Percentiles rank a stretch among this genome's conserved stretches.
Conservation (phyloP, 2,888 invertebrate genomes). For the Orchesellides sinensis region DNA sequence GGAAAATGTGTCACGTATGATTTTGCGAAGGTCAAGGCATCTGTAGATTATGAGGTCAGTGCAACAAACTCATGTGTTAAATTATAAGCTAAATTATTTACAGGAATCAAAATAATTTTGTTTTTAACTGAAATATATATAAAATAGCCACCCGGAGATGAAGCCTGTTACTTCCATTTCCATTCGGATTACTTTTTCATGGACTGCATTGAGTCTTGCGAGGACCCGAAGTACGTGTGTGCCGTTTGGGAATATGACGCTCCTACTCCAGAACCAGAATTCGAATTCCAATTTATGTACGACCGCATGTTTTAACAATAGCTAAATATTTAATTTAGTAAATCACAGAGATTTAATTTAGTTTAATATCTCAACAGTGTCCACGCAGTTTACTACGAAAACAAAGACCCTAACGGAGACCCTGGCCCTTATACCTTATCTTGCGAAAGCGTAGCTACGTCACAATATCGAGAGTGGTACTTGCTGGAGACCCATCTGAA, state of each 20-base stretch:
- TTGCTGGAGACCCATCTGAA: background rate
- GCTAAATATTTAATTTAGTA: too few relatives aligned
- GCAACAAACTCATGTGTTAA: background rate
- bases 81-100: background rate
- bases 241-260: slow-evolving; percentile 2
- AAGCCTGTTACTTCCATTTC: slow-evolving; percentile 14
- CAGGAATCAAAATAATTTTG: too few relatives aligned
- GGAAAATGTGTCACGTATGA: background rate
- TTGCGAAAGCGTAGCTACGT: too few relatives aligned
- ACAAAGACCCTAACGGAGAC: background rate
- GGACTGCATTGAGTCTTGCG: slow-evolving; percentile 1
- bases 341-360: too few relatives aligned
- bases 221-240: slow-evolving; percentile 5
- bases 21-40: background rate
- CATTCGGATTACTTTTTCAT: slow-evolving; percentile 20
- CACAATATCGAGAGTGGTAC: background rate
- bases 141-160: background rate
- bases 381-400: background rate
- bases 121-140: background rate
- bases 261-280: background rate
- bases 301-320: too few relatives aligned
- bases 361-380: too few relatives aligned
- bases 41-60: background rate
- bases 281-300: slow-evolving; percentile 20
- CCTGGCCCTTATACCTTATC: too few relatives aligned